Conservation (phyloP, 2,797 vertebrate genomes). For the Pseudochromis fuscus region DNA sequence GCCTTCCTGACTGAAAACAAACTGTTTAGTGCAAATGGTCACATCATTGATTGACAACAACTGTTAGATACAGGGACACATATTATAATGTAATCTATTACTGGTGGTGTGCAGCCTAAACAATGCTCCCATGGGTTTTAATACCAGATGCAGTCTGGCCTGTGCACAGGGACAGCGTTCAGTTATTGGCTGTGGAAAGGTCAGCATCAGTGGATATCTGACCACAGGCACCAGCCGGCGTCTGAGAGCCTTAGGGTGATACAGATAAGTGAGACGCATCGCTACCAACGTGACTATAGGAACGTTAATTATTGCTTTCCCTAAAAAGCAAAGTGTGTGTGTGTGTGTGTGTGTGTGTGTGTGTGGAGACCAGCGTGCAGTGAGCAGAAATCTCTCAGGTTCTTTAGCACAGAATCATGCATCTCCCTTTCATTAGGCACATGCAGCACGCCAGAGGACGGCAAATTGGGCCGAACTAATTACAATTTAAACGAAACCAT, state of each 20-base stretch:
- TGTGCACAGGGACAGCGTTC: neutral
- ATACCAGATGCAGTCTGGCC: neutral
- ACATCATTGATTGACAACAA: too few relatives aligned
- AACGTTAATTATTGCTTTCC: neutral
- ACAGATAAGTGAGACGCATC: neutral
- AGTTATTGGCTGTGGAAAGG: neutral
- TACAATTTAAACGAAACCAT: conserved; percentile 99
- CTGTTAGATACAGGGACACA: too few relatives aligned
- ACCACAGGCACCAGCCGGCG: neutral
- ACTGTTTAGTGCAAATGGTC: too few relatives aligned
- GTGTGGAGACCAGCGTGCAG: conserved; percentile 31
- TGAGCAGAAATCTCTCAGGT: conserved; percentile 49
- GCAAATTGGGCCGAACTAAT: conserved; percentile 99
- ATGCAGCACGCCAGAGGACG: conserved; percentile 86
- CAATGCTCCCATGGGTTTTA: neutral
- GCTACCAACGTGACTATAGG: neutral
- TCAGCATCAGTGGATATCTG: neutral
- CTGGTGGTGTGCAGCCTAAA: too few relatives aligned
- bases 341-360: conserved; percentile 5
- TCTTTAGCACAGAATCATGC: conserved; percentile 68
- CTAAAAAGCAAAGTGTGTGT: neutral
- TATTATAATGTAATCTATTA: too few relatives aligned
- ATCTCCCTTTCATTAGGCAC: conserved; percentile 88
- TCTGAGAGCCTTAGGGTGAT: neutral
- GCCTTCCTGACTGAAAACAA: too few relatives aligned